phyloP scores from a whole-genome alignment of 1,140 invertebrate species.

The Holcopasites calliopsidis region DNA sequence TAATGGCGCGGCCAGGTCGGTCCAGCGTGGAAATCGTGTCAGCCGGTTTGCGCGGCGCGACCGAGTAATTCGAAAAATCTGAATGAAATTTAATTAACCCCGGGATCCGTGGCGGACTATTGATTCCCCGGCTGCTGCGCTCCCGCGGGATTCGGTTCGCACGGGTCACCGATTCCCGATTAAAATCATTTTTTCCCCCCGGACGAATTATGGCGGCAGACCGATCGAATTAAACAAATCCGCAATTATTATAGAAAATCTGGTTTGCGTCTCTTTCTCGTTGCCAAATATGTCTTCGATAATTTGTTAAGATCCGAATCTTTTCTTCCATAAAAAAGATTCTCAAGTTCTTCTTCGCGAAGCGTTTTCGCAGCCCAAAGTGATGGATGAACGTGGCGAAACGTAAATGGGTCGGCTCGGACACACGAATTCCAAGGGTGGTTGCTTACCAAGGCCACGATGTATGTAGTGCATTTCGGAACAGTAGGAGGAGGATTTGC shows the following conservation, averaged over 20 bases:
- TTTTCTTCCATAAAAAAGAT: too few species aligned
- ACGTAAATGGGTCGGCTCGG: conserved; percentile 7
- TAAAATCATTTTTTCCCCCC: conserved; percentile 26
- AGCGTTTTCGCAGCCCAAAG: too few species aligned
- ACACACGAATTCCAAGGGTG: conserved; percentile 7
- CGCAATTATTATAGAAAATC: not conserved
- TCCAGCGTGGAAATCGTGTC: conserved; percentile 53
- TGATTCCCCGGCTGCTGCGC: conserved; percentile 41
- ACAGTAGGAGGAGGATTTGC: conserved; percentile 3
- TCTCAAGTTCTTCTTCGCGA: too few species aligned
- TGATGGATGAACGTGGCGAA: not conserved
- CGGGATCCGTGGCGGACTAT: conserved; percentile 43
- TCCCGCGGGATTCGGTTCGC: conserved; percentile 2
- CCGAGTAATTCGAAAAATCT: conserved; percentile 57
- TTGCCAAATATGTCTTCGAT: too few species aligned
- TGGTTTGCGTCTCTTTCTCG: too few species aligned
- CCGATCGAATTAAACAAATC: not conserved
- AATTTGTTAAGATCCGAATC: too few species aligned
- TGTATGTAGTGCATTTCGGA: not conserved
- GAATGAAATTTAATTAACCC: conserved; percentile 61
- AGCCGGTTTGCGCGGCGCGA: conserved; percentile 23
- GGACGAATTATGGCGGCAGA: not conserved
- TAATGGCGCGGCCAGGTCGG: conserved; percentile 16
- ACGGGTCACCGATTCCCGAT: conserved; percentile 17
- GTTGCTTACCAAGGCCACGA: conserved; percentile 24